Conservation (phyloP, 2,888 invertebrate genomes). For the Ophion ellenae region DNA sequence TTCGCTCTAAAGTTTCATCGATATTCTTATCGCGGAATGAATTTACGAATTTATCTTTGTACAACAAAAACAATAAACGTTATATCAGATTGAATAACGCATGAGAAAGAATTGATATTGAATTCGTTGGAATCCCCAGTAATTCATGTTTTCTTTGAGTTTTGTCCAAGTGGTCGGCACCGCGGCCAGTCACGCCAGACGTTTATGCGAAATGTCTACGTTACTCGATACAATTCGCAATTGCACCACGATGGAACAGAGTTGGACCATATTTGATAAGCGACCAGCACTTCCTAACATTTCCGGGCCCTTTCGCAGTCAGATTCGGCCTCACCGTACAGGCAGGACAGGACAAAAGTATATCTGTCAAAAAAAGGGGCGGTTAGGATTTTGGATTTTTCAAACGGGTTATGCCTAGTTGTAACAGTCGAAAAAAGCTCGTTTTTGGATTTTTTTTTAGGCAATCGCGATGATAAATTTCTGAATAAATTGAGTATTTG, state of each 20-base stretch:
- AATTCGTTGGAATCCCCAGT: not conserved
- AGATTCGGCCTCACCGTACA: constrained; percentile 72
- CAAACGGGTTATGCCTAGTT: too few species aligned
- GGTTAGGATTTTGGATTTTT: constrained; percentile 4
- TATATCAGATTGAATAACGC: too few species aligned
- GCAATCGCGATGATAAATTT: too few species aligned
- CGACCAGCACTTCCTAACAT: constrained; percentile 75
- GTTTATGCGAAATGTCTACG: constrained; percentile 78
- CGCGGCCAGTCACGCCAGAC: constrained; percentile 70
- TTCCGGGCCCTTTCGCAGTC: constrained; percentile 71
- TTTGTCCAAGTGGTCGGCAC: constrained; percentile 68
- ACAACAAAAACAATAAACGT: too few species aligned
- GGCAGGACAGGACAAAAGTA: constrained; percentile 64
- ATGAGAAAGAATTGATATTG: not conserved
- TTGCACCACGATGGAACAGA: constrained; percentile 80
- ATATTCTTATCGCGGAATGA: too few species aligned
- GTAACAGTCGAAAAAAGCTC: too few species aligned
- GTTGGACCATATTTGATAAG: constrained; percentile 74
- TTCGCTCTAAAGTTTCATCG: too few species aligned
- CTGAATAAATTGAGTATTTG: too few species aligned
- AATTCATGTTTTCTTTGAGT: constrained; percentile 17
- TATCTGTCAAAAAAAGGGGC: not conserved
- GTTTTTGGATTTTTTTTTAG: too few species aligned
- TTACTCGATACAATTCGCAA: constrained; percentile 77
- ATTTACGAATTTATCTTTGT: too few species aligned